These are phyloP conservation scores for Theristicus caerulescens DNA, from an alignment of 2,113 vertebrate genomes.

Conservation along the genomic window DNA sequence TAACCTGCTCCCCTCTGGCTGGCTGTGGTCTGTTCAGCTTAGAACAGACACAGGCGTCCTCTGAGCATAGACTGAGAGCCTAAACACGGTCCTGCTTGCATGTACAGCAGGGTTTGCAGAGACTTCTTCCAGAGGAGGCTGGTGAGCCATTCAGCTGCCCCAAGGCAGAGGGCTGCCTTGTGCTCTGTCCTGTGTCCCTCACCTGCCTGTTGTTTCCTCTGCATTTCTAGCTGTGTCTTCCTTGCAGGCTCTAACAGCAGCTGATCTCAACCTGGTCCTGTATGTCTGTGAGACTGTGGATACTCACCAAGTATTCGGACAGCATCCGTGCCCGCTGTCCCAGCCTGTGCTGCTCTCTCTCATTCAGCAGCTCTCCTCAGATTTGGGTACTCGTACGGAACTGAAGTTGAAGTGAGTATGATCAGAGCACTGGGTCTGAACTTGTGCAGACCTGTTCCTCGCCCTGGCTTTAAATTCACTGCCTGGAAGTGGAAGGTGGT, in stretches of 20 bases:
- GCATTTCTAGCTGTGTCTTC: neutral
- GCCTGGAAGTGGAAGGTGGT: neutral
- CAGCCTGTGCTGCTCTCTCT: slow-evolving; percentile 98
- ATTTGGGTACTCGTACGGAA: slow-evolving; percentile 89
- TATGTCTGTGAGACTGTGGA: slow-evolving; percentile 97
- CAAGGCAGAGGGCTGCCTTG: neutral
- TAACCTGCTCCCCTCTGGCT: neutral
- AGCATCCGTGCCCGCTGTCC: slow-evolving; percentile 89
- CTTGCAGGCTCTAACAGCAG: slow-evolving; percentile 92
- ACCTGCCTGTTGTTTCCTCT: neutral
- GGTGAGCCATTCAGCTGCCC: accelerated
- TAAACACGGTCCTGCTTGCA: neutral
- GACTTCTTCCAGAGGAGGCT: neutral
- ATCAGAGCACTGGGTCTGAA: neutral
- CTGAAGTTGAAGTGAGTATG: slow-evolving; percentile 91
- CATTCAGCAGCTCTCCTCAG: slow-evolving; percentile 97
- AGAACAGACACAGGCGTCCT: neutral
- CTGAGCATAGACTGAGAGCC: neutral
- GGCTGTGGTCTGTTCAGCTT: neutral
- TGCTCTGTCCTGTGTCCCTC: neutral
- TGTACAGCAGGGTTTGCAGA: neutral
- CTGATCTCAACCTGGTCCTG: slow-evolving; percentile 94
- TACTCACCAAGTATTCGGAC: slow-evolving; percentile 93
- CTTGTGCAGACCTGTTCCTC: neutral
- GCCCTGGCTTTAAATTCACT: neutral